Evolutionary conservation across 2,888 invertebrate genomes (phyloP), one percentile per base, ranked within the genome.

Genomic region (Acanthacorydalis orientalis): DNA sequence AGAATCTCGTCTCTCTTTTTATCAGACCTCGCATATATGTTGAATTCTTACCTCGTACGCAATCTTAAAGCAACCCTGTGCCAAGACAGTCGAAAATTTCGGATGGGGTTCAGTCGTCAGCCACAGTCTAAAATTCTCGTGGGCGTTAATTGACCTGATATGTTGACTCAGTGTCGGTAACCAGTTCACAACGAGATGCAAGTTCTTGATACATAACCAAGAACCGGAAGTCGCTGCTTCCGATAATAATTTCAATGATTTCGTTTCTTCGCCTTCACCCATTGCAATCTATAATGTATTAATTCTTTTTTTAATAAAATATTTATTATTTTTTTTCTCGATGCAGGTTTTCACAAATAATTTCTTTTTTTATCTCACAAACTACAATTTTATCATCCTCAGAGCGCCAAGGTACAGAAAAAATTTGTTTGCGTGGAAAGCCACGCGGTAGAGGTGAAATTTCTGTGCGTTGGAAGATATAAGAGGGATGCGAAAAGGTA

Each of bases 101-200:
- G 76, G 73, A 51, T 86, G 83, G 1, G 84, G 79, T 64, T 95
- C 92, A 1, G 88, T 80, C 7, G 91, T 80, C 50, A 95, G 68
- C 92, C 92, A 93, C 35, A 95, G 66, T 31, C 75, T 69, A 49
- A 87, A 87, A 47, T 74, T 71, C 3, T 69, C 56, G 34, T 72
- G 61, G 7, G 66, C 61, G 54, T 71, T 56, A 33, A 71, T 52
- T 14, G 57, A 52, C 50, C 66, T 72, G n/a, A 84, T 61, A 58
- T 78, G 75, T 60, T 82, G 78, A 56, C 81, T 78, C 31, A 88
- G 64, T n/a, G 69, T 63, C 0, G 76, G 72, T 31, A 89, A 62
- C 78, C 85, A 84, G 11, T 72, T 65, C 0, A 79, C 77, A 37
- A 83, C 80, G 42, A 89, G 65, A 63, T 89, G 89, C 1, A 87